Base-by-base conservation (phyloP, 2,888 invertebrate species). In the Tyria jacobaeae region DNA sequence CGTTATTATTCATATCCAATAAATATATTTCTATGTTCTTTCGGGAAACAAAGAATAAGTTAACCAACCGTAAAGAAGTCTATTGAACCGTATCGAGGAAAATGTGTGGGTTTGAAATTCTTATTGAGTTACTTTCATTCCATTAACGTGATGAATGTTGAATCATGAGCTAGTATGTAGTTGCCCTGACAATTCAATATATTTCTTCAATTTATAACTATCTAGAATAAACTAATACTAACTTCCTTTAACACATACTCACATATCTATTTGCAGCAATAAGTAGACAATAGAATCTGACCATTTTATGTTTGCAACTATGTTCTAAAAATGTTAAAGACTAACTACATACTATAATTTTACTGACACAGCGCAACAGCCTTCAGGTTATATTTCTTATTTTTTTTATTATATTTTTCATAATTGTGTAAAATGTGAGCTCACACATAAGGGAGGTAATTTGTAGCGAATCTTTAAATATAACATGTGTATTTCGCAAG, bases 1-100 rank as follows among this genome's bases (percentile, higher is more conserved):
- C 51, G 56, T 57, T 52, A 56, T 64, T 64, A 64, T 64, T 60
- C 59, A 64, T 64, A 39, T 60, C 56, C 37, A 56, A 59, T 64
- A 60, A 60, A 64, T 60, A 14, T 47, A 56, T 63, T 60, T 58
- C 25, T 48, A 31, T 56, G 48, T 60, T 60, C 35, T 56, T 60
- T 52, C 15, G 52, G 55, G 51, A 60, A 63, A 64, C 63, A 56
- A 60, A 64, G 63, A 47, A 63, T 41, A 63, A 59, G 56, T 59
- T 59, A 63, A 51, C 60, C 63, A 64, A 34, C 59, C 57, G 59
- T 31, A 41, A 61, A 59, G 58, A 55, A 35, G 59, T 53, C 15
- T 37, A 56, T 47, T 31, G 49, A 56, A 56, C 48, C 54, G 44
- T 63, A 31, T 27, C 37, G 21, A 37, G 54, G 34, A 48, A 63